phyloP scores from a whole-genome alignment of 2,888 invertebrate genomes.

The Sinotaia quadrata region DNA sequence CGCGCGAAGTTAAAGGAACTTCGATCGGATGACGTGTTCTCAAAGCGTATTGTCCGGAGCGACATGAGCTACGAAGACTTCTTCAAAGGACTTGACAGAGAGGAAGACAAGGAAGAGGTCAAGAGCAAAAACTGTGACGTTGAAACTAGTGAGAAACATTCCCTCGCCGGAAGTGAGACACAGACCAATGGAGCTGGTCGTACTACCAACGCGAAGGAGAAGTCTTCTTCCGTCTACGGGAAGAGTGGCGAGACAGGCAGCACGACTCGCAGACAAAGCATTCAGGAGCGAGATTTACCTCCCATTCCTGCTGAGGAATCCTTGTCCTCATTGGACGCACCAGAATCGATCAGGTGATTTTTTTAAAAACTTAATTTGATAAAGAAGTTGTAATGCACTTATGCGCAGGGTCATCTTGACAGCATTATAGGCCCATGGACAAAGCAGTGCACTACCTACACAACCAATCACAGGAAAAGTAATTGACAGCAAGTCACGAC shows the following conservation, averaged over 20 bases:
- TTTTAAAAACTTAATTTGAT: too few species aligned
- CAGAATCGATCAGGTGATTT: constrained; percentile 27
- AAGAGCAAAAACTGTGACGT: background rate
- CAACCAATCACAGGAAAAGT: too few species aligned
- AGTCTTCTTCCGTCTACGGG: background rate
- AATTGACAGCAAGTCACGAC: too few species aligned
- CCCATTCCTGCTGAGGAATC: constrained; percentile 51
- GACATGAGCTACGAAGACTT: constrained; percentile 55
- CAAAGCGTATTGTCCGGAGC: constrained; percentile 54
- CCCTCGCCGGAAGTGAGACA: constrained; percentile 4
- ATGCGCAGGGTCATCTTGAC: too few species aligned
- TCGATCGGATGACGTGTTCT: constrained; percentile 61
- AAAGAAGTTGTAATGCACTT: too few species aligned
- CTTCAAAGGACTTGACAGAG: constrained; percentile 31
- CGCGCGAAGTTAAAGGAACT: constrained; percentile 61
- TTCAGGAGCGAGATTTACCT: constrained; percentile 59
- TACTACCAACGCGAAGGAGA: background rate
- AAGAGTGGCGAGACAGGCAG: background rate
- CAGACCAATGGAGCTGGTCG: constrained; percentile 13
- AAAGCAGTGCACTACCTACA: too few species aligned
- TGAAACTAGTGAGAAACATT: too few species aligned
- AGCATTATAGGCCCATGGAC: too few species aligned
- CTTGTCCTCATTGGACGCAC: constrained; percentile 6
- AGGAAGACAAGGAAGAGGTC: constrained; percentile 3
- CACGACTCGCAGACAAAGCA: constrained; percentile 24